Conservation (phyloP, 2,113 vertebrate species). For the Ivindomyrus marchei region DNA sequence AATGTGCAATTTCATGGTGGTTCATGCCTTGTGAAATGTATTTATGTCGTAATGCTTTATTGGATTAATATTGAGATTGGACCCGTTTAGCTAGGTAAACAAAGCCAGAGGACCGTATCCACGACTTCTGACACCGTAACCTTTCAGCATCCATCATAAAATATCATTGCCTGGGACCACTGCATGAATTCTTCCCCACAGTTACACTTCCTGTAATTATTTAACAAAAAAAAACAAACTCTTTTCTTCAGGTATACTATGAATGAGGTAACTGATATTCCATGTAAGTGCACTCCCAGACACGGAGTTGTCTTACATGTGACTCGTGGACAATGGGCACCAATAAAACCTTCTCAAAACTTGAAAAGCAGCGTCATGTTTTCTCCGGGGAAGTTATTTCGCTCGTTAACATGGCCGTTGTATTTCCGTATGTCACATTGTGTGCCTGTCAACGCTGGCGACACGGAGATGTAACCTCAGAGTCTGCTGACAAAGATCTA, state of each 20-base stretch:
- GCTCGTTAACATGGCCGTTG: neutral
- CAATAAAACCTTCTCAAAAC: slow-evolving; percentile 39
- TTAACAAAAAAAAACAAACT: slow-evolving; percentile 42
- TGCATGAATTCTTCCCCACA: neutral
- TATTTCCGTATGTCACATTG: neutral
- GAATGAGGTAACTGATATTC: neutral
- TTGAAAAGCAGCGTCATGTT: slow-evolving; percentile 38
- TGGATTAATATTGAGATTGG: slow-evolving; percentile 39
- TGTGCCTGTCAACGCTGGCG: slow-evolving; percentile 28
- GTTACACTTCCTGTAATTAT: slow-evolving; percentile 35
- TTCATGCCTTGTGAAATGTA: slow-evolving; percentile 42
- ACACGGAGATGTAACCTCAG: neutral
- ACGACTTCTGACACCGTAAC: slow-evolving; percentile 29
- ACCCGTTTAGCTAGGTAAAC: slow-evolving; percentile 28
- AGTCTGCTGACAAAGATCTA: slow-evolving; percentile 18
- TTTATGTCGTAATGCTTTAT: slow-evolving; percentile 42
- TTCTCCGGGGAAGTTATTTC: slow-evolving; percentile 30
- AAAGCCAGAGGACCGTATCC: slow-evolving; percentile 35
- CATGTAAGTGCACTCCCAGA: slow-evolving; percentile 31
- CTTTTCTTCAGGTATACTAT: slow-evolving; percentile 39
- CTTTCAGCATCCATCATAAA: slow-evolving; percentile 31
- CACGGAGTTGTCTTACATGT: slow-evolving; percentile 35
- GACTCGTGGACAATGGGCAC: slow-evolving; percentile 39
- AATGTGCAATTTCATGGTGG: slow-evolving; percentile 17
- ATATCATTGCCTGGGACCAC: slow-evolving; percentile 29